Conservation (phyloP, 2,797 vertebrate species). For the Coregonus ussuriensis region DNA sequence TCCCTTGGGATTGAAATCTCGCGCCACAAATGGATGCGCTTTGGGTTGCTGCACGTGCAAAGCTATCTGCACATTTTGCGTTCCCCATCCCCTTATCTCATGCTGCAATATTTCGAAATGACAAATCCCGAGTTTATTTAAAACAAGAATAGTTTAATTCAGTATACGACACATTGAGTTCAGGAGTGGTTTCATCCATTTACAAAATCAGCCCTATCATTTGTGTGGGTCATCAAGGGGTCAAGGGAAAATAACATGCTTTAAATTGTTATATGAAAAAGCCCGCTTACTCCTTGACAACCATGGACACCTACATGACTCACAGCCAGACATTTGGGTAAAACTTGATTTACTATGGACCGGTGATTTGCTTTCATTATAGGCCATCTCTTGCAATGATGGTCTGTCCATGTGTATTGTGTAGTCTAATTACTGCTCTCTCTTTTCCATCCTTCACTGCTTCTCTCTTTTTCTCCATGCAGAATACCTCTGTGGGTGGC, state of each 20-base stretch:
- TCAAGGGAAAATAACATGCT: no score
- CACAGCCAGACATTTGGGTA: neutral
- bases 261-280: no score
- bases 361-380: neutral
- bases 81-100: no score
- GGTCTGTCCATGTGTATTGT: neutral
- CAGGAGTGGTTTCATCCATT: no score
- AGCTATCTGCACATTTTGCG: no score
- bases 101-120: neutral
- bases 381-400: neutral
- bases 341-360: neutral
- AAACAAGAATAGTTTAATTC: no score
- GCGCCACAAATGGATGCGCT: neutral
- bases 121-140: no score
- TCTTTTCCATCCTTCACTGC: neutral
- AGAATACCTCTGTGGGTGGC: constrained; percentile 77
- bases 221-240: no score
- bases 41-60: neutral
- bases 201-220: no score
- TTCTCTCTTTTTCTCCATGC: neutral
- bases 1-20: neutral
- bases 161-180: no score
- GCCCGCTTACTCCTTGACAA: neutral
- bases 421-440: neutral
- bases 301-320: neutral